These are phyloP conservation scores for Glaucopsyche alexis DNA, from an alignment of 2,888 invertebrate species.

Conservation along the genomic window DNA sequence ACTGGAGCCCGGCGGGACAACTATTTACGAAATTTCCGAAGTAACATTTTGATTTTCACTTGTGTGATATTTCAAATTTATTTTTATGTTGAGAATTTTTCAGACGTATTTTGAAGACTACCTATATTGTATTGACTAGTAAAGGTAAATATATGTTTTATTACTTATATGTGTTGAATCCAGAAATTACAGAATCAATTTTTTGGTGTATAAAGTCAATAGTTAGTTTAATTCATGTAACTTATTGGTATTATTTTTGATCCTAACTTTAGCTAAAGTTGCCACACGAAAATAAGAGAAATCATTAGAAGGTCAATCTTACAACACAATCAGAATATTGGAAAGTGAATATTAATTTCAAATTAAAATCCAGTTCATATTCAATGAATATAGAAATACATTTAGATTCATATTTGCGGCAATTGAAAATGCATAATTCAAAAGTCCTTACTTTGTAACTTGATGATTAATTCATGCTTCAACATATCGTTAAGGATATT, in stretches of 20 bases:
- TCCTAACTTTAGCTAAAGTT: too few relatives aligned
- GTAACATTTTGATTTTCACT: constrained; percentile 29
- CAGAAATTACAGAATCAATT: too few relatives aligned
- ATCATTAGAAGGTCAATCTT: too few relatives aligned
- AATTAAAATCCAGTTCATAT: background rate
- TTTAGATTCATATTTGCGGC: background rate
- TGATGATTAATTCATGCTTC: constrained; percentile 16
- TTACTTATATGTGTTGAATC: too few relatives aligned
- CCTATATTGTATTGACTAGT: background rate
- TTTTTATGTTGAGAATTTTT: background rate
- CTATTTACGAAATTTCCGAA: constrained; percentile 32
- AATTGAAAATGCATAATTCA: constrained; percentile 17
- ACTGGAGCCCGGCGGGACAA: constrained; percentile 32
- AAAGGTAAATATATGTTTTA: too few relatives aligned
- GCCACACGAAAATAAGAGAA: too few relatives aligned
- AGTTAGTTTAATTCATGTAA: too few relatives aligned
- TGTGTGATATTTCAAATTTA: constrained; percentile 10
- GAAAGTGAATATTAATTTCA: too few relatives aligned
- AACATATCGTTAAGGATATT: constrained; percentile 9
- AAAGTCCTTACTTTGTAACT: background rate
- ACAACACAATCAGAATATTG: too few relatives aligned
- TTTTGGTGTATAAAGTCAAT: too few relatives aligned
- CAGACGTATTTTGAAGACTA: background rate
- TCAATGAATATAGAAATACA: background rate
- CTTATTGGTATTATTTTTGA: too few relatives aligned